phyloP scores from a whole-genome alignment of 2,888 invertebrate genomes.

The Rotaria magnacalcarata region DNA sequence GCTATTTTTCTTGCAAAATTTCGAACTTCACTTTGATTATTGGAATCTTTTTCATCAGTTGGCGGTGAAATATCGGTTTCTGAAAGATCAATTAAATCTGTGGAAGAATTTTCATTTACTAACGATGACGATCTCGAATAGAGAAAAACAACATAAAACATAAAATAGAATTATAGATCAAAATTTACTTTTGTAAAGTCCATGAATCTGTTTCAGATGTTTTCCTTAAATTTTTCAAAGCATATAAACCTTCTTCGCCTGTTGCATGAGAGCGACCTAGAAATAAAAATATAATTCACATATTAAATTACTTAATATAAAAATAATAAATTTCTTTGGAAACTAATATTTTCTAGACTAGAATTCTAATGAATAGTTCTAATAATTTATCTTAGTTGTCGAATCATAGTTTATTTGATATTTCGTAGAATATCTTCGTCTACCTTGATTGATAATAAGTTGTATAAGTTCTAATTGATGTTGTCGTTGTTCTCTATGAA shows the following conservation, averaged over 20 bases:
- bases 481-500: conserved; percentile 12
- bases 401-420: not conserved
- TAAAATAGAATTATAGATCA: not conserved
- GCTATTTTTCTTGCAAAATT: not conserved
- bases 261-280: conserved; percentile 42
- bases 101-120: not conserved
- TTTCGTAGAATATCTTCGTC: not conserved
- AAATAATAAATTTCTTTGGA: not conserved
- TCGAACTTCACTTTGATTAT: not conserved
- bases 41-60: not conserved
- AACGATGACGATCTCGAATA: not conserved
- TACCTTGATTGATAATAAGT: not conserved
- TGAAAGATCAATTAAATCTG: not conserved
- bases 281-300: conserved; percentile 13
- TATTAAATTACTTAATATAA: not conserved
- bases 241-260: conserved; percentile 40
- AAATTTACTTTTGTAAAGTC: conserved; percentile 42
- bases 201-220: conserved; percentile 44
- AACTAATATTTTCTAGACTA: not conserved
- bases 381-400: not conserved
- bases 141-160: not conserved
- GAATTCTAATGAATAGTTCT: not conserved
- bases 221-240: conserved; percentile 41
- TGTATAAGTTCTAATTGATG: conserved; percentile 23
- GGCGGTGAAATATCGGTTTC: not conserved